Evolutionary conservation across 2,113 vertebrate genomes (phyloP).

Genomic region (human (Homo sapiens)): DNA sequence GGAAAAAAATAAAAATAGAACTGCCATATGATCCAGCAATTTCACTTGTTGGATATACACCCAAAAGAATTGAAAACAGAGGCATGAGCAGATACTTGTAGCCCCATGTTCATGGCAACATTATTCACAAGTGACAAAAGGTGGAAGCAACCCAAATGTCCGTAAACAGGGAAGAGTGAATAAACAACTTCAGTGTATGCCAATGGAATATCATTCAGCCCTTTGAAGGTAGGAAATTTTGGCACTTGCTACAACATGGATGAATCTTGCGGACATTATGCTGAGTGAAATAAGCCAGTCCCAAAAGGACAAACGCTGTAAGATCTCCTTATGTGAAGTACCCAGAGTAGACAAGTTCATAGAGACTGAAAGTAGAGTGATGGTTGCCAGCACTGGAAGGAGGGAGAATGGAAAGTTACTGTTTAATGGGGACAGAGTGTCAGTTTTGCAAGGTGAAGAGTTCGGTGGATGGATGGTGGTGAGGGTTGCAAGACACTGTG

Average conservation of each 20-base stretch:
- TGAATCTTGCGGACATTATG: not conserved
- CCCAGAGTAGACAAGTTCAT: accelerated
- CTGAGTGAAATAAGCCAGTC: not conserved
- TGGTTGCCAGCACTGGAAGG: not conserved
- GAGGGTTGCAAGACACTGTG: accelerated
- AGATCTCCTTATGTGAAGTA: too few relatives aligned
- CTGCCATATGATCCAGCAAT: not conserved
- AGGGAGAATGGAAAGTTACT: too few relatives aligned
- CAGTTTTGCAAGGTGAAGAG: not conserved
- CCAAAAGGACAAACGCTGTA: not conserved
- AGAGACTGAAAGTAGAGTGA: not conserved
- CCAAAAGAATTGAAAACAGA: not conserved
- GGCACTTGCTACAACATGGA: not conserved
- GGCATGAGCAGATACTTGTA: not conserved
- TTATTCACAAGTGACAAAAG: not conserved
- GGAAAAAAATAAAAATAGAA: not conserved
- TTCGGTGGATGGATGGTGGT: not conserved
- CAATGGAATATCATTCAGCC: not conserved
- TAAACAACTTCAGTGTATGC: not conserved
- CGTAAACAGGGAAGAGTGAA: too few relatives aligned
- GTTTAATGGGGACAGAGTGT: not conserved
- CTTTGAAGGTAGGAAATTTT: not conserved
- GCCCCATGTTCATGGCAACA: not conserved
- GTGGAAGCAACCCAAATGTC: not conserved
- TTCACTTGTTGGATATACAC: not conserved